phyloP scores from a whole-genome alignment of 2,888 invertebrate genomes.

The Alsophila aescularia region DNA sequence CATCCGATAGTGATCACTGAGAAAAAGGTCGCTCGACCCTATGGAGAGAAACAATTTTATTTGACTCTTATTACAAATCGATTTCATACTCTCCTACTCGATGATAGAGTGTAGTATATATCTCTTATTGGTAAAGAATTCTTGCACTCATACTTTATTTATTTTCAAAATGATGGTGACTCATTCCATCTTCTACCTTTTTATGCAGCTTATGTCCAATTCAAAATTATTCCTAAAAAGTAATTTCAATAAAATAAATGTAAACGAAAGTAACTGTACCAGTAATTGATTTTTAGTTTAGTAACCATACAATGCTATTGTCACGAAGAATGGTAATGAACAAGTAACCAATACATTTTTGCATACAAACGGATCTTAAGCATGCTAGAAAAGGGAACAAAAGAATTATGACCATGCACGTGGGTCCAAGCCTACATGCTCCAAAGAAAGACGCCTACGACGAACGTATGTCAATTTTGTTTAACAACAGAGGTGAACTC shows the following conservation, averaged over 20 bases:
- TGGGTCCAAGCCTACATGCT: conserved; percentile 60
- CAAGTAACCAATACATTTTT: conserved; percentile 58
- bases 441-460: conserved; percentile 63
- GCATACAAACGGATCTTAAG: conserved; percentile 63
- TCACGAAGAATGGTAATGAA: conserved; percentile 43
- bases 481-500: conserved; percentile 64
- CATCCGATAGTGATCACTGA: conserved; percentile 71
- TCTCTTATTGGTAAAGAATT: conserved; percentile 32
- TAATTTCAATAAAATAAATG: conserved; percentile 15
- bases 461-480: conserved; percentile 61
- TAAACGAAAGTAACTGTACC: conserved; percentile 28
- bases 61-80: conserved; percentile 30
- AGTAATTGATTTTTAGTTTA: conserved; percentile 38
- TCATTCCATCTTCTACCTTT: conserved; percentile 66
- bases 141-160: conserved; percentile 58
- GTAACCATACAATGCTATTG: conserved; percentile 51
- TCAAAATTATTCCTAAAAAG: conserved; percentile 17
- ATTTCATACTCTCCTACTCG: conserved; percentile 46
- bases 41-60: conserved; percentile 49
- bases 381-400: conserved; percentile 65
- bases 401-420: conserved; percentile 66
- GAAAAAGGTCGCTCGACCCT: conserved; percentile 72
- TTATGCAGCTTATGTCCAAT: conserved; percentile 50
- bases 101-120: conserved; percentile 34
- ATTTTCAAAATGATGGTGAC: conserved; percentile 74